Percentiles rank a stretch among this genome's conserved stretches.
Conservation (phyloP, 2,888 invertebrate species). For the Camptogramma bilineatum region DNA sequence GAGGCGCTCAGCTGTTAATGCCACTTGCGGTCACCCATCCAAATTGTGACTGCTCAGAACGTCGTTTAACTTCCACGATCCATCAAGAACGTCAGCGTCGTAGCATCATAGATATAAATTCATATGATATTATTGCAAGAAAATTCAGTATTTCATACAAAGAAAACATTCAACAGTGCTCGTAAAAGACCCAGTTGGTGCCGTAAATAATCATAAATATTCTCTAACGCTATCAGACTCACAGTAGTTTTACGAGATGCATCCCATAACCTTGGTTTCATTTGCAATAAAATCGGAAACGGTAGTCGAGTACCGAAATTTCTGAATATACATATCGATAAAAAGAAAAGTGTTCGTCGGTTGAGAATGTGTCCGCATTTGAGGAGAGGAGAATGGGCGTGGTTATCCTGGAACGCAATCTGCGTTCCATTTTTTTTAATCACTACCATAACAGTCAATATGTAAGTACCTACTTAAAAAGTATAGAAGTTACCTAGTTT, state of each 20-base stretch:
- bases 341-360: slow-evolving; percentile 69
- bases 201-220: slow-evolving; percentile 39
- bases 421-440: not conserved
- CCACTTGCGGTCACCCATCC: no score
- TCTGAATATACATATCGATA: slow-evolving; percentile 74
- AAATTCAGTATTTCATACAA: not conserved
- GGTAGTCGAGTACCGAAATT: slow-evolving; percentile 55
- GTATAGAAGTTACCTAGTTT: no score
- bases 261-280: slow-evolving; percentile 59
- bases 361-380: slow-evolving; percentile 74
- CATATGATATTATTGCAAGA: not conserved
- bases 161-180: slow-evolving; percentile 10
- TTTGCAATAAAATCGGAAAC: slow-evolving; percentile 61
- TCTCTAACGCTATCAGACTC: slow-evolving; percentile 34
- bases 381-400: slow-evolving; percentile 56
- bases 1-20: no score
- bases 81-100: no score
- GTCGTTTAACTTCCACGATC: no score
- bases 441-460: no score
- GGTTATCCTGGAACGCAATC: not conserved
- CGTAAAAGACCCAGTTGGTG: slow-evolving; percentile 23
- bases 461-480: not conserved
- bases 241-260: slow-evolving; percentile 56
- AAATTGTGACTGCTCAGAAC: no score
- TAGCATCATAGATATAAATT: no score